Conservation (phyloP, 2,888 invertebrate genomes). For the Cosmia pyralina region DNA sequence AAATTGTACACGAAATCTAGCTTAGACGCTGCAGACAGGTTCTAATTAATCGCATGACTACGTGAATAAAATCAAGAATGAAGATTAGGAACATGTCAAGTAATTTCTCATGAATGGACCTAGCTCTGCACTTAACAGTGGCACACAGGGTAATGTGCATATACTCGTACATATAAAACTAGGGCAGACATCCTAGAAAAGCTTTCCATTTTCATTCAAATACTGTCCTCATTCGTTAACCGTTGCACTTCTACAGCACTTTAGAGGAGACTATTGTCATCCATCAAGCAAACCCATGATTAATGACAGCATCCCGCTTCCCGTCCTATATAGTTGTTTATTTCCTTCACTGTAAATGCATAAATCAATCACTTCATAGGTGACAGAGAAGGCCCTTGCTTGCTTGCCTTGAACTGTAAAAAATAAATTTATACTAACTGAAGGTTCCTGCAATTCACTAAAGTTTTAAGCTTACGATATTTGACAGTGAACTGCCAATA, state of each 20-base stretch:
- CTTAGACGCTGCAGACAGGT: too few relatives aligned
- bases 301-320: background rate
- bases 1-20: background rate
- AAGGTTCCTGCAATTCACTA: background rate
- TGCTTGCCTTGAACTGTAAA: background rate
- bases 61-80: background rate
- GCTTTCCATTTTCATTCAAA: conserved; percentile 8
- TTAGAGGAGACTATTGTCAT: background rate
- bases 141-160: background rate
- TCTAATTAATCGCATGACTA: background rate
- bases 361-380: conserved; percentile 18
- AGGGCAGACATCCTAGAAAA: conserved; percentile 1
- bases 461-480: background rate
- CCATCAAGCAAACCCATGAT: conserved; percentile 19
- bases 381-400: background rate
- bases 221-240: background rate
- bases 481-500: background rate
- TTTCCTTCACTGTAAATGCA: background rate
- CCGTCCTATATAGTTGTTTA: background rate
- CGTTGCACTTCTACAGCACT: conserved; percentile 23
- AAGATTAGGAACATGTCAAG: background rate
- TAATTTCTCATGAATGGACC: background rate
- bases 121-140: background rate
- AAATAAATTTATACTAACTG: background rate
- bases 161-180: background rate